Evolutionary conservation across 2,797 vertebrate genomes (phyloP).

Genomic region (Hyperoplus immaculatus): DNA sequence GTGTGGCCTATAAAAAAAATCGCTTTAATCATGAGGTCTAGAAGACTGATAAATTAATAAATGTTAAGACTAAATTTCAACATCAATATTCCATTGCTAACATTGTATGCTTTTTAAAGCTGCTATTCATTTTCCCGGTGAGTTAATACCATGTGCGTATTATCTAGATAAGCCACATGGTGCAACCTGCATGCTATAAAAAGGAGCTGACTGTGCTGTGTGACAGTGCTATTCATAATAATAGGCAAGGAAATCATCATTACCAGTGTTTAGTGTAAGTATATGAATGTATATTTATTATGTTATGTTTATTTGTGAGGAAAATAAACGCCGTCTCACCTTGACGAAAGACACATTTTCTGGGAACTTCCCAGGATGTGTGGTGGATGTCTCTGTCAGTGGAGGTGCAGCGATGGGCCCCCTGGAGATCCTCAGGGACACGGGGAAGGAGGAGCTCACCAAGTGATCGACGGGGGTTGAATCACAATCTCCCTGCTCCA

Average conservation of each 20-base stretch:
- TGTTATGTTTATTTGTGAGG: too few species aligned
- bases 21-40: background rate
- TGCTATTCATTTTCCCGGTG: background rate
- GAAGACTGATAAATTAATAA: background rate
- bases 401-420: constrained; percentile 92
- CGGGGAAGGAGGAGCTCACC: constrained; percentile 83
- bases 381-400: constrained; percentile 78
- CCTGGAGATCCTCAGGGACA: constrained; percentile 89
- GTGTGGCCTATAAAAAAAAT: background rate
- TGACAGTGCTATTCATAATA: constrained; percentile 6
- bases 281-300: too few species aligned
- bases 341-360: constrained; percentile 92
- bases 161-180: background rate
- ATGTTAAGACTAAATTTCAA: background rate
- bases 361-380: constrained; percentile 88
- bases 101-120: background rate
- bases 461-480: constrained; percentile 59
- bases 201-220: constrained; percentile 5
- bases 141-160: background rate
- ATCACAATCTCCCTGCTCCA: constrained; percentile 51
- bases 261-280: background rate
- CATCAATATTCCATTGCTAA: background rate
- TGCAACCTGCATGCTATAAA: background rate
- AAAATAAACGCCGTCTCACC: constrained; percentile 78
- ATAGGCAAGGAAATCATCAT: constrained; percentile 15